phyloP scores from a whole-genome alignment of 2,797 vertebrate species.

The Vespertilio murinus region DNA sequence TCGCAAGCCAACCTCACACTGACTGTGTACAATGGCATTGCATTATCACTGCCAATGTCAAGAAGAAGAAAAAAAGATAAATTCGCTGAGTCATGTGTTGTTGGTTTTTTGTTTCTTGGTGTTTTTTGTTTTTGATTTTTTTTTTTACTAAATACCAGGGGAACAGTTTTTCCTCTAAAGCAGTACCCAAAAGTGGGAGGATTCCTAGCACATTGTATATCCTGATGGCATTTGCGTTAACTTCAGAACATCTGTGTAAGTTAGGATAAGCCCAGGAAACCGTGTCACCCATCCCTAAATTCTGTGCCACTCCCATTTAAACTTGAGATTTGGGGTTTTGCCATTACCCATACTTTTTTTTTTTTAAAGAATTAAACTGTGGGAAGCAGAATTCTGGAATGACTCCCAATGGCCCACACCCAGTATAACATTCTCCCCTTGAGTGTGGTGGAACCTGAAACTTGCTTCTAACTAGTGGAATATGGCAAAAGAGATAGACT shows the following conservation, averaged over 20 bases:
- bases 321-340: neutral
- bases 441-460: neutral
- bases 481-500: neutral
- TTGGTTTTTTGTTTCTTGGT: neutral
- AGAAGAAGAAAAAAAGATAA: neutral
- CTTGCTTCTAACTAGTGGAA: neutral
- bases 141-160: neutral
- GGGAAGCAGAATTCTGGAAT: neutral
- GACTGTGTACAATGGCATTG: neutral
- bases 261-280: neutral
- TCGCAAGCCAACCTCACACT: neutral
- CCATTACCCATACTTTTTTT: neutral
- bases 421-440: too few relatives aligned
- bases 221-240: neutral
- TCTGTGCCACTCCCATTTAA: neutral
- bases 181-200: neutral
- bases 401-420: neutral
- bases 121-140: too few relatives aligned
- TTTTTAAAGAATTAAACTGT: neutral
- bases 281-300: constrained; percentile 13
- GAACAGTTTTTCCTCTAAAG: neutral
- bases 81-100: neutral
- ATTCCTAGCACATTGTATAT: neutral
- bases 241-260: neutral
- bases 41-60: neutral